Evolutionary conservation across 2,113 vertebrate genomes (phyloP).

Genomic region (Fulica atra): DNA sequence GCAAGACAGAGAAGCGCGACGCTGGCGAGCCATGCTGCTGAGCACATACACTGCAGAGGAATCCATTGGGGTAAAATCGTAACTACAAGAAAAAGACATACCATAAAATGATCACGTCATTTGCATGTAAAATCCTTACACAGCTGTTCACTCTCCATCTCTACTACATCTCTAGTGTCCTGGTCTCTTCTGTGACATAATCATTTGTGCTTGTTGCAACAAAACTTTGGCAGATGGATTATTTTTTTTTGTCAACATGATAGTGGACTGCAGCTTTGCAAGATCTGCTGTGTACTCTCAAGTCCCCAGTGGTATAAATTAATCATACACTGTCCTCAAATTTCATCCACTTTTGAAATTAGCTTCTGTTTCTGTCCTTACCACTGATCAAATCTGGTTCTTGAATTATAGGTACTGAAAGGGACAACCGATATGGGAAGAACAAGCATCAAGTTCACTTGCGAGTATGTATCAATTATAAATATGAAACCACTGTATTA

Average conservation of each 20-base stretch:
- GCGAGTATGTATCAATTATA: neutral
- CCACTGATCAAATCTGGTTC: neutral
- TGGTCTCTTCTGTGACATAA: neutral
- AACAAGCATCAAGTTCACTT: neutral
- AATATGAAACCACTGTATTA: neutral
- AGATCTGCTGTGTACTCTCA: neutral
- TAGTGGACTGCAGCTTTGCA: neutral
- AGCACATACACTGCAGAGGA: conserved; percentile 98
- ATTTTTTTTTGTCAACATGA: neutral
- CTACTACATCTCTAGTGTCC: neutral
- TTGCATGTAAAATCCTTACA: neutral
- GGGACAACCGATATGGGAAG: neutral
- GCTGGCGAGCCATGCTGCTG: conserved; percentile 98
- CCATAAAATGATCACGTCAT: neutral
- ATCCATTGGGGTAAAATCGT: conserved; percentile 97
- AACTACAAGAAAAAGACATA: conserved; percentile 74
- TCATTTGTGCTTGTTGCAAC: neutral
- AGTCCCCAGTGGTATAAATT: neutral
- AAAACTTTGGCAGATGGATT: neutral
- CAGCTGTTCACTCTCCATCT: neutral
- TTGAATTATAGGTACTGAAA: neutral
- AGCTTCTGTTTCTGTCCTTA: neutral
- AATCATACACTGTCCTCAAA: neutral
- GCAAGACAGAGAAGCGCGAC: conserved; percentile 90
- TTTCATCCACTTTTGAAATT: neutral